Percentiles rank a stretch among this genome's conserved stretches.
These are phyloP conservation scores for Macrotis lagotis DNA, from an alignment of 2,113 vertebrate genomes.

Conservation along the genomic window DNA sequence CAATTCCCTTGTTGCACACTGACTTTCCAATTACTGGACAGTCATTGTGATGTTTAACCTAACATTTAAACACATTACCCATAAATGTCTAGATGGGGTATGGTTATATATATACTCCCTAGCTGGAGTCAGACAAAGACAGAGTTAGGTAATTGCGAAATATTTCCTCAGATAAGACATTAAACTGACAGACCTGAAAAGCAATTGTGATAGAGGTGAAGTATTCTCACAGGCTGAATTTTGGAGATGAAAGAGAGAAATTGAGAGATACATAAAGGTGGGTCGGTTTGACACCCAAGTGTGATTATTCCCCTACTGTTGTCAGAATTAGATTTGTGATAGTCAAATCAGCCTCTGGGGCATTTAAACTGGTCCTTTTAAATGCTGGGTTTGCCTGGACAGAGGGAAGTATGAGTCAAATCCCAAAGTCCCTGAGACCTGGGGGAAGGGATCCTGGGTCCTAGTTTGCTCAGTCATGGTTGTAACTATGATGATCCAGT, in stretches of 20 bases:
- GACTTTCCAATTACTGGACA: not conserved
- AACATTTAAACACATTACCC: not conserved
- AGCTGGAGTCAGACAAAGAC: not conserved
- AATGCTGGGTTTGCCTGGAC: not conserved
- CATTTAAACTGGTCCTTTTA: not conserved
- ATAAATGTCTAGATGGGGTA: not conserved
- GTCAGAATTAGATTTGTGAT: not conserved
- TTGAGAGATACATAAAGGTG: not conserved
- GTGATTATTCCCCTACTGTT: not conserved
- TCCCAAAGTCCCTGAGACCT: not conserved
- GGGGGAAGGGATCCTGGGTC: not conserved
- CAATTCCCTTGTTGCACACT: not conserved
- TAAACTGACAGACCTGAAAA: not conserved
- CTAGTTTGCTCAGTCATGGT: not conserved
- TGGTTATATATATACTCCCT: not conserved
- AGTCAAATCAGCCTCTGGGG: not conserved
- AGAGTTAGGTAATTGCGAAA: not conserved
- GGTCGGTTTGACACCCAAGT: not conserved
- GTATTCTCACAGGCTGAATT: not conserved
- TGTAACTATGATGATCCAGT: not conserved
- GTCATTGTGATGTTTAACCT: not conserved
- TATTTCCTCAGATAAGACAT: not conserved
- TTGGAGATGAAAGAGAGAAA: not conserved
- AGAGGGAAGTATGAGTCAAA: not conserved
- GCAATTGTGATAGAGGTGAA: not conserved